Percentiles rank a stretch among this genome's conserved stretches.
Conservation (phyloP, 2,797 vertebrate species). For the Sternarchorhynchus goeldii region DNA sequence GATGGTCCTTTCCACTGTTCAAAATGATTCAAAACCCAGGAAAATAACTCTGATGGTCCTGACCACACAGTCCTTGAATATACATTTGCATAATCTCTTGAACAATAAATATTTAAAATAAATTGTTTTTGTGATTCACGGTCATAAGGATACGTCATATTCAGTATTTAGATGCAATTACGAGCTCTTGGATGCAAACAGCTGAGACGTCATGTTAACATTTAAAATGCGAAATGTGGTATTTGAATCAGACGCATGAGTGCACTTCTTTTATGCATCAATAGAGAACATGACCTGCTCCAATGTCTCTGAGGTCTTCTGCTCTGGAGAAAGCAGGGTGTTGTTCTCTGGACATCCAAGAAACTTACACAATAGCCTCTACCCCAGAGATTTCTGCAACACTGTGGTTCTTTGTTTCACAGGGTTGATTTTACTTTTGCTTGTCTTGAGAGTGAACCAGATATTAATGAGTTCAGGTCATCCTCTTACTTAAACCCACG, state of each 20-base stretch:
- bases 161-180: conserved; percentile 30
- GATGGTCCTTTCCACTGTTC: conserved; percentile 29
- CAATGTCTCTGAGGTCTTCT: not conserved
- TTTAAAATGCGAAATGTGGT: conserved; percentile 16
- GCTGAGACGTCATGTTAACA: conserved; percentile 26
- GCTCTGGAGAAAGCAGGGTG: not conserved
- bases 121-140: conserved; percentile 22
- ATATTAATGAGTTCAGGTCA: conserved; percentile 49
- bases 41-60: conserved; percentile 4
- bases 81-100: conserved; percentile 43
- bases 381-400: not conserved
- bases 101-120: conserved; percentile 29
- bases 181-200: conserved; percentile 22
- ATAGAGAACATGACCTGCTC: not conserved
- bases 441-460: conserved; percentile 3
- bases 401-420: not conserved
- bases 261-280: not conserved
- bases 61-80: conserved; percentile 22
- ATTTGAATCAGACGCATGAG: not conserved
- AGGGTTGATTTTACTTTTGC: not conserved
- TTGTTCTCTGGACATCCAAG: not conserved
- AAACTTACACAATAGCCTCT: not conserved
- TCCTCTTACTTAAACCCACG: conserved; percentile 55
- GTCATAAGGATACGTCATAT: conserved; percentile 14
- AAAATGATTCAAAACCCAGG: conserved; percentile 12